phyloP scores from a whole-genome alignment of 2,113 vertebrate species.

The Numida meleagris region DNA sequence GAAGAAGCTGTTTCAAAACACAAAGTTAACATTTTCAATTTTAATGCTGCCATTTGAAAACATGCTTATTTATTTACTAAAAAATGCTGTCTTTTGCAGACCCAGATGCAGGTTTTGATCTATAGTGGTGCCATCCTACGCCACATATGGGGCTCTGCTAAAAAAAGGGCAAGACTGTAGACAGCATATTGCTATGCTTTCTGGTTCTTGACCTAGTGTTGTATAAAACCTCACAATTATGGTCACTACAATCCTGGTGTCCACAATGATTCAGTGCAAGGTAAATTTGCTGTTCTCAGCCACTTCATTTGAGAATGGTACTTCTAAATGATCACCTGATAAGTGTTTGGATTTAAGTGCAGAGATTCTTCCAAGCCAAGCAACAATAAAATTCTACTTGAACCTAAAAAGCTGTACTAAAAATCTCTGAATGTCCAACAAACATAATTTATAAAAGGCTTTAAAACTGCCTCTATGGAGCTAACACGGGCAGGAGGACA shows the following conservation, averaged over 20 bases:
- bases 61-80: background rate
- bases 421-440: background rate
- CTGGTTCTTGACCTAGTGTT: background rate
- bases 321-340: background rate
- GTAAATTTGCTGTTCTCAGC: background rate
- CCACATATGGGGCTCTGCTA: background rate
- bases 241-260: background rate
- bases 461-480: background rate
- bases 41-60: background rate
- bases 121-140: background rate
- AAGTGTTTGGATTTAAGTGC: background rate
- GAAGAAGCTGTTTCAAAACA: constrained; percentile 88
- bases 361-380: background rate
- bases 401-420: background rate
- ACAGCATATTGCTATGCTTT: background rate
- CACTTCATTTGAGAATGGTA: background rate
- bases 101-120: background rate
- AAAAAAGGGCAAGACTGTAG: background rate
- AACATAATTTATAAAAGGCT: background rate
- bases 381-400: background rate
- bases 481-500: background rate
- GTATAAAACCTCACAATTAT: background rate
- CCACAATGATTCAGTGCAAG: background rate
- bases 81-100: background rate
- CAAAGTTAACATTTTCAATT: constrained; percentile 4